Conservation (phyloP, 2,797 vertebrate species). For the Tauraco hartlaubi region DNA sequence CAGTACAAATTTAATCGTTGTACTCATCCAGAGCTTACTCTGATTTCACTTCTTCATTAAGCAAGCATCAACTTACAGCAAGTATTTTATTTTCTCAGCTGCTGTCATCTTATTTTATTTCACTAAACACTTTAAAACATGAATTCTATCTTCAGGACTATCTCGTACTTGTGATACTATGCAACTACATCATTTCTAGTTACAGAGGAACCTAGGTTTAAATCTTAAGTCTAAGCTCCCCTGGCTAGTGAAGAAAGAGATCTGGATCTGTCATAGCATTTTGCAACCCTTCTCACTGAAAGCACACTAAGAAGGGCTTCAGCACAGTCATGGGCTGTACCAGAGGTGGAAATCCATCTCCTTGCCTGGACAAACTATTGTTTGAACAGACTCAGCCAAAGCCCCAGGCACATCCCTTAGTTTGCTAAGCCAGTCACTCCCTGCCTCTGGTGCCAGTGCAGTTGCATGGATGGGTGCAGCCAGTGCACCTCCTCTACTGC, state of each 20-base stretch:
- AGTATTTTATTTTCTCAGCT: neutral
- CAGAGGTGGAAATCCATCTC: neutral
- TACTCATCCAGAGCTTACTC: conserved; percentile 27
- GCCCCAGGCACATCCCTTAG: conserved; percentile 37
- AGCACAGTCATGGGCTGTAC: neutral
- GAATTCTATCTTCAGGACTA: neutral
- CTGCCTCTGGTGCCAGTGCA: conserved; percentile 13
- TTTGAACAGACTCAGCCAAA: conserved; percentile 44
- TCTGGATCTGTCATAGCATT: neutral
- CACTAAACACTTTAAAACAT: neutral
- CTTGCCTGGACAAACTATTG: conserved; percentile 38
- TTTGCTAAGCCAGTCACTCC: conserved; percentile 24
- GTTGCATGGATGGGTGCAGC: conserved; percentile 33
- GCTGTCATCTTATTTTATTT: neutral
- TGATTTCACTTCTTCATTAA: conserved; percentile 45
- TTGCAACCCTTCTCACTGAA: neutral
- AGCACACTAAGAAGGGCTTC: neutral
- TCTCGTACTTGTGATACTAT: neutral
- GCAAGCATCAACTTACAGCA: conserved; percentile 22
- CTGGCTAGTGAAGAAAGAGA: neutral
- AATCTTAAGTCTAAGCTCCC: neutral
- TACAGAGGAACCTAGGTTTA: neutral
- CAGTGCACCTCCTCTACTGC: neutral
- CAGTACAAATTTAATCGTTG: conserved; percentile 59
- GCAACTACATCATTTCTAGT: neutral